Evolutionary conservation across 2,888 invertebrate species (phyloP), one percentile per base, ranked within the genome.

Genomic region (Dendrolimus pini): DNA sequence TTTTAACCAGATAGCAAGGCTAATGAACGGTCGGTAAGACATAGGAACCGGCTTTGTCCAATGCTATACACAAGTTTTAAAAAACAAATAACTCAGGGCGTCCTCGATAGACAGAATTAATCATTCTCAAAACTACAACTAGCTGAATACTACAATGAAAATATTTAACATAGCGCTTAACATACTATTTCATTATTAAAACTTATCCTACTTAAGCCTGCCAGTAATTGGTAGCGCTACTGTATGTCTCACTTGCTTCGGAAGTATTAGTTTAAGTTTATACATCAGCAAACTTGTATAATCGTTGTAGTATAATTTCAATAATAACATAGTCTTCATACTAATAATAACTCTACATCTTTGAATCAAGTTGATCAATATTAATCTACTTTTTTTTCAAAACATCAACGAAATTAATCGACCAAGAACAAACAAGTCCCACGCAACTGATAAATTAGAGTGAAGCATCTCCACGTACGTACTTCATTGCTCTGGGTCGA

Each of bases 11-110:
- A 30, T 30, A 30, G 30, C 6, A 30, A 30, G 30, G 30, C 30
- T 6, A 30, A 30, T 30, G 30, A 30, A 30, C 30, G 30, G 30
- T 30, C 6, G 30, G 30, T 30, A 30, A 30, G 6, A 30, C 3
- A 30, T 30, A 30, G 30, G 30, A 30, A 30, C 30, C 30, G 30
- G 73, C 80, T 81, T 83, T 78, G 47, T 75, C 75, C 83, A 79
- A 82, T 80, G 80, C 82, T 85, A 84, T 79, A 83, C 80, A 83
- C 78, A 80, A 84, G 81, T 83, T 47, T 47, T 47, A 47, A 47
- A 76, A 85, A 84, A 83, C 82, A 80, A 81, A 80, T 76, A 74
- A 70, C 85, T 84, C 84, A 78, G 78, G 70, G 68, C 79, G 76
- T 66, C 68, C 61, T 70, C 75, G 47, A 47, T 6, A 47, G 7